Evolutionary conservation across 2,888 invertebrate genomes (phyloP).

Genomic region (Rhamphomyia laevipes): DNA sequence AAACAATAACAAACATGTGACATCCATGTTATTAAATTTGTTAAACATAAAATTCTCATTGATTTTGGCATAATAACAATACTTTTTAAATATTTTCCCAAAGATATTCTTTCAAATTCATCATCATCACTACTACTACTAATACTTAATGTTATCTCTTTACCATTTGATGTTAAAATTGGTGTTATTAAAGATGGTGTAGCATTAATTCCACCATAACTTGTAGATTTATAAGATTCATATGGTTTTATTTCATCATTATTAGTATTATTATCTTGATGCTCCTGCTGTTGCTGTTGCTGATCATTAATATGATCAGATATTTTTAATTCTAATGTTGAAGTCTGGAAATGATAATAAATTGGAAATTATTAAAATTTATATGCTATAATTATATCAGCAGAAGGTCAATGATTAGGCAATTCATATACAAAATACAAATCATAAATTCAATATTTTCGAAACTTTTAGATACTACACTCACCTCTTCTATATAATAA

Average conservation of each 20-base stretch:
- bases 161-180: conserved; percentile 5
- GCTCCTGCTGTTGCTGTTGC: background rate
- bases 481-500: conserved; percentile 29
- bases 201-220: too few species aligned
- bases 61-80: conserved; percentile 48
- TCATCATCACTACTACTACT: conserved; percentile 8
- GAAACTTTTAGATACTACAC: background rate
- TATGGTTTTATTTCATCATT: too few species aligned
- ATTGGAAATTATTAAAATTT: background rate
- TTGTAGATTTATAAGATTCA: too few species aligned
- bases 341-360: conserved; percentile 17
- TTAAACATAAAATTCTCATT: conserved; percentile 45
- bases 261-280: background rate
- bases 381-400: too few species aligned
- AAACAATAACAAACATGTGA: conserved; percentile 53
- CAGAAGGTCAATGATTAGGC: too few species aligned
- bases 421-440: too few species aligned
- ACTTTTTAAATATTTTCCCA: conserved; percentile 39
- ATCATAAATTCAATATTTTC: too few species aligned
- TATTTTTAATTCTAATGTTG: conserved; percentile 24
- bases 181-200: background rate
- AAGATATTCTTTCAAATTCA: conserved; percentile 21
- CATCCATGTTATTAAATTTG: conserved; percentile 56
- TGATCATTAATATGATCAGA: conserved; percentile 9
- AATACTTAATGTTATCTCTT: conserved; percentile 1